phyloP scores from a whole-genome alignment of 2,113 vertebrate genomes.

The chimpanzee (Pan troglodytes) region NHGRI_mPanTro3-v2.1_pri NC_072407.2:116991001-116991500 shows the following conservation, averaged over 20 bases:
- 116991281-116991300: not conserved
- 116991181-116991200: not conserved
- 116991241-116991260: not conserved
- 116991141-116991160: not conserved
- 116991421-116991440: not conserved
- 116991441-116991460: conserved; percentile 17
- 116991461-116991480: conserved; percentile 1
- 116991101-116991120: not conserved
- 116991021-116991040: not conserved
- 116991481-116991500: not conserved
- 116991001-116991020: not conserved
- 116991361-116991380: not conserved
- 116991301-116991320: not conserved
- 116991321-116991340: not conserved
- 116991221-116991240: not conserved
- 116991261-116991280: not conserved
- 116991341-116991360: not conserved
- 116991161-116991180: not conserved
- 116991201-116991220: not conserved
- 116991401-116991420: not conserved
- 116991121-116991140: not conserved
- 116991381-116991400: not conserved
- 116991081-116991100: not conserved
- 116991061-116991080: not conserved
- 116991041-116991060: not conserved